Percentiles rank a stretch among this genome's conserved stretches.
Conservation (phyloP, 2,797 vertebrate genomes). For the Molossus alvarezi region DNA sequence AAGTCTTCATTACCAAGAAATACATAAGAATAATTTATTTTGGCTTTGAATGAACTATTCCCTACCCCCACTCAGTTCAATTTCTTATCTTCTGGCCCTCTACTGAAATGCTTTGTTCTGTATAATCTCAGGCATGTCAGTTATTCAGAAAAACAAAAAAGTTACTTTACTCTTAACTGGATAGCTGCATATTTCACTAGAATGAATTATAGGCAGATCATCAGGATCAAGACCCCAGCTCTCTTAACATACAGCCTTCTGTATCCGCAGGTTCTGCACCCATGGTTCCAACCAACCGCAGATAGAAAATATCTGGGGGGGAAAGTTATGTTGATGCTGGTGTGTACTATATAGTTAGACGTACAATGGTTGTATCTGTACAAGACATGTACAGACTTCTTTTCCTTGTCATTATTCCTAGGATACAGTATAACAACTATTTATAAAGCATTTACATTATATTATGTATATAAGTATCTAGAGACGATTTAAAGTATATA, state of each 20-base stretch:
- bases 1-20: conserved; percentile 73
- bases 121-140: conserved; percentile 57
- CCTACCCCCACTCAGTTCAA: neutral
- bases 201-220: conserved; percentile 18
- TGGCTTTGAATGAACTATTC: conserved; percentile 73
- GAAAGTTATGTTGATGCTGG: neutral
- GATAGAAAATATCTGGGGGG: neutral
- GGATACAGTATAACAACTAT: neutral
- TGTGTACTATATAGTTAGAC: neutral
- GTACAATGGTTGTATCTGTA: neutral
- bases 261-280: neutral
- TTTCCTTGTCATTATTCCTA: neutral
- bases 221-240: neutral
- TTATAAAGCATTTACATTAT: neutral
- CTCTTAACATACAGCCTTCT: neutral
- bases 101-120: conserved; percentile 46
- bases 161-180: conserved; percentile 42
- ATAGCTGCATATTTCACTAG: conserved; percentile 49
- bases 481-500: neutral
- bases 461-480: neutral
- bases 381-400: neutral
- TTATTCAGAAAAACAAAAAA: conserved; percentile 74
- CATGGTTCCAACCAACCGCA: neutral
- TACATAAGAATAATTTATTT: conserved; percentile 68
- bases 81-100: conserved; percentile 73